A percentile compares a stretch with the other conserved stretches of the same genome.
Evolutionary conservation across 2,797 vertebrate genomes (phyloP).

Genomic region (Crypturellus tataupa): DNA sequence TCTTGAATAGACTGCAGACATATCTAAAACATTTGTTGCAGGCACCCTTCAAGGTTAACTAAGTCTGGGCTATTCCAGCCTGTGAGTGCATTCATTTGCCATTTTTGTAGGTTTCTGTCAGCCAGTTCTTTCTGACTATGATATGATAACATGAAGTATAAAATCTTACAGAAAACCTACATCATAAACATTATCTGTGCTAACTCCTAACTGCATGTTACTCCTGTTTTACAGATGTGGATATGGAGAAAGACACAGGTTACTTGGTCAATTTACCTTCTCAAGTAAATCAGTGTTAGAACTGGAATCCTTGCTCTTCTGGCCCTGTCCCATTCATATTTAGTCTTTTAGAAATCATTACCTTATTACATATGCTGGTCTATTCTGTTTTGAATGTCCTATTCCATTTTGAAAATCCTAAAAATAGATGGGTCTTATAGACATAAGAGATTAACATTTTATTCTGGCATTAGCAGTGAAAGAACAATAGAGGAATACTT

Average conservation of each 20-base stretch:
- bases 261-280: background rate
- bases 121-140: background rate
- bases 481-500: background rate
- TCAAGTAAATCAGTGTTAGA: background rate
- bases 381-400: background rate
- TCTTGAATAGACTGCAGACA: background rate
- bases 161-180: background rate
- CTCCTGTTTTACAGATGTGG: background rate
- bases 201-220: background rate
- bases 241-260: background rate
- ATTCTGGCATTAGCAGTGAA: background rate
- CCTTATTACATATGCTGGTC: background rate
- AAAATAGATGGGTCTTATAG: background rate
- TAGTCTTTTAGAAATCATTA: background rate
- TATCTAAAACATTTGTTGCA: background rate
- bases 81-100: background rate
- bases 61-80: background rate
- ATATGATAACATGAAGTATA: background rate
- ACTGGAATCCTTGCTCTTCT: background rate
- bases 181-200: background rate
- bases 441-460: background rate
- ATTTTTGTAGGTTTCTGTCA: background rate
- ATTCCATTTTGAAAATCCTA: background rate
- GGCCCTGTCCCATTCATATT: background rate
- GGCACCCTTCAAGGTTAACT: background rate